phyloP scores from a whole-genome alignment of 1,140 invertebrate genomes.

The Lepidurus apus region DNA sequence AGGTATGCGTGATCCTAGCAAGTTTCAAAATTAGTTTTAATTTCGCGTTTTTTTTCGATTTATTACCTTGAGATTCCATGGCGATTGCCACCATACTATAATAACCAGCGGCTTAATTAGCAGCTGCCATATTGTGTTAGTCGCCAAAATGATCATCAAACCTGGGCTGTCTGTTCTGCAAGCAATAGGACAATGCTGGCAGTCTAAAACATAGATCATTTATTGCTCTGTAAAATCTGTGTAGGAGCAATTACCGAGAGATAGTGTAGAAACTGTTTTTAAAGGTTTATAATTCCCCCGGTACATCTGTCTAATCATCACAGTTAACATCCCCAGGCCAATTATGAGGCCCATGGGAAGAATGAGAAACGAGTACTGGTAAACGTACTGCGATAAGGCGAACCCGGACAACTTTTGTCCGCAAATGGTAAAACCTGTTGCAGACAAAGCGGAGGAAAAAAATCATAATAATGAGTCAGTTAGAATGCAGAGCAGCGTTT shows the following conservation, averaged over 20 bases:
- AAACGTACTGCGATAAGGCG: slow-evolving; percentile 29
- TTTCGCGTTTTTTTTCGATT: background rate
- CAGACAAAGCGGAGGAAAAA: background rate
- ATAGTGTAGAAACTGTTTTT: background rate
- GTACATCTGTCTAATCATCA: slow-evolving; percentile 7
- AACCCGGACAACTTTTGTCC: slow-evolving; percentile 29
- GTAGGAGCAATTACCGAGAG: background rate
- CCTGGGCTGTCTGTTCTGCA: slow-evolving; percentile 24
- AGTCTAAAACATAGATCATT: background rate
- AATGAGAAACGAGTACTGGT: slow-evolving; percentile 33
- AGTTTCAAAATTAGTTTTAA: slow-evolving; percentile 6
- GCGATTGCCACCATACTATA: slow-evolving; percentile 24
- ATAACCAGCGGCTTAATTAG: slow-evolving; percentile 28
- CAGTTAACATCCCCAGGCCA: slow-evolving; percentile 5
- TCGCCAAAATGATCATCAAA: slow-evolving; percentile 27
- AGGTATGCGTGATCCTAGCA: slow-evolving; percentile 24
- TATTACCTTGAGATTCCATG: background rate
- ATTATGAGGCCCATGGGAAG: slow-evolving; percentile 25
- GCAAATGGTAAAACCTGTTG: slow-evolving; percentile 35
- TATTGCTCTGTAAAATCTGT: background rate
- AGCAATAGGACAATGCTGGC: background rate
- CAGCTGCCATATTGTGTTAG: slow-evolving; percentile 24
- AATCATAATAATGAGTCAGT: background rate
- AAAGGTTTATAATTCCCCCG: background rate
- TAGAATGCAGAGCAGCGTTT: background rate